Base-by-base conservation (phyloP, 2,113 vertebrate genomes). In the Sylvia atricapilla region DNA sequence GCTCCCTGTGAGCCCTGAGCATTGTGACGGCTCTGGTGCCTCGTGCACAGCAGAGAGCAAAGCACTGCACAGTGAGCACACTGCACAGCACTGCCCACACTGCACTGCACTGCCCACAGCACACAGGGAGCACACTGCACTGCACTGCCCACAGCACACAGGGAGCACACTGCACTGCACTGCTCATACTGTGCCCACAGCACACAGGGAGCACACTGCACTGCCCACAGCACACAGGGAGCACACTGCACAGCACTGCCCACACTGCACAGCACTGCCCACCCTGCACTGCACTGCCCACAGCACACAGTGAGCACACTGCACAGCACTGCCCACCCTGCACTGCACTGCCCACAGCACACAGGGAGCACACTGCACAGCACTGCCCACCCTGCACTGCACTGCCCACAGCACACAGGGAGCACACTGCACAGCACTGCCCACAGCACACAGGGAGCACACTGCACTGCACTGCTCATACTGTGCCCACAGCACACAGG, bases 21-120 rank as follows among this genome's bases (percentile, higher is more conserved):
- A 5, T 3, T 7, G 66, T 27, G 17, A 23, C 0, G 3, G 33
- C 13, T 4, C 66, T 5, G 44, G 7, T 41, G 39, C 50, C 62
- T 67, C 60, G 47, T 63, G 78, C 47, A 14, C 27, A 8, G 70
- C 4, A 0, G 14, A 4, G 59, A 43, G 85, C 24, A 16, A 39
- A 69, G 69, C 7, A 49, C 10, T 55, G 37, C 11, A 24, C 11
- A 10, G 56, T 7, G 58, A 63, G 23, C 13, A 31, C 5, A 4
- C 24, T 10, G 18, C 12, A 22, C 13, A 5, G 66, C 52, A 52
- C 50, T 52, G 50, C 50, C 50, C 25, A 28, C n/a, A n/a, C n/a
- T n/a, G 39, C 27, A 30, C 58, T 18, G 68, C 60, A 11, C 59
- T 59, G 73, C 73, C 31, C 25, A 53, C 1, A 0, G 35, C 30